Evolutionary conservation across 1,140 invertebrate genomes (phyloP).

Genomic region (Tribolium castaneum): DNA sequence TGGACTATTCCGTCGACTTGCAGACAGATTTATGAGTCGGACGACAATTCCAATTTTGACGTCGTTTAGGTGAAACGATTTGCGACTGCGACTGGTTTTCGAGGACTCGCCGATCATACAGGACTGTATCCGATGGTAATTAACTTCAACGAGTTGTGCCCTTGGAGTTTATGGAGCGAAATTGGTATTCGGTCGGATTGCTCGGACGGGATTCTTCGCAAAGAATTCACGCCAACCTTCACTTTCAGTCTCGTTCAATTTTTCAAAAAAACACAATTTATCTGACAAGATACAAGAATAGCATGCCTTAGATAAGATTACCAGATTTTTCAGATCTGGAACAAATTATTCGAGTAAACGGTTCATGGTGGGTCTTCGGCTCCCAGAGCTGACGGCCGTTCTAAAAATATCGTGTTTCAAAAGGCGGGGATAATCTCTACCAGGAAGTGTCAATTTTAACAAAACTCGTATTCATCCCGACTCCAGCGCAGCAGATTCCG

Average conservation of each 20-base stretch:
- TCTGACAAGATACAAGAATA: not conserved
- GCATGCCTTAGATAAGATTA: not conserved
- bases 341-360: not conserved
- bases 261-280: not conserved
- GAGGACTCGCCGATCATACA: not conserved
- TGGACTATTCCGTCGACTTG: not conserved
- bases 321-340: not conserved
- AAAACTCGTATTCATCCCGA: not conserved
- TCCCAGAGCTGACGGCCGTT: not conserved
- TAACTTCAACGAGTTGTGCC: not conserved
- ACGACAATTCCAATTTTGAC: not conserved
- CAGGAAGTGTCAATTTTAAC: not conserved
- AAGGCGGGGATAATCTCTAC: not conserved
- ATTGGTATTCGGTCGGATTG: not conserved
- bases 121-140: not conserved
- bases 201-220: not conserved
- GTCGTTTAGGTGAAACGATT: not conserved
- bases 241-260: not conserved
- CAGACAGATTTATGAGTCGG: not conserved
- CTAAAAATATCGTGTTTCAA: conserved; percentile 6
- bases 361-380: too few species aligned
- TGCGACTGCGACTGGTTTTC: not conserved
- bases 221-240: not conserved
- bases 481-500: not conserved
- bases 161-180: not conserved